Conservation (phyloP, 2,797 vertebrate genomes). For the Thunnus albacares region DNA sequence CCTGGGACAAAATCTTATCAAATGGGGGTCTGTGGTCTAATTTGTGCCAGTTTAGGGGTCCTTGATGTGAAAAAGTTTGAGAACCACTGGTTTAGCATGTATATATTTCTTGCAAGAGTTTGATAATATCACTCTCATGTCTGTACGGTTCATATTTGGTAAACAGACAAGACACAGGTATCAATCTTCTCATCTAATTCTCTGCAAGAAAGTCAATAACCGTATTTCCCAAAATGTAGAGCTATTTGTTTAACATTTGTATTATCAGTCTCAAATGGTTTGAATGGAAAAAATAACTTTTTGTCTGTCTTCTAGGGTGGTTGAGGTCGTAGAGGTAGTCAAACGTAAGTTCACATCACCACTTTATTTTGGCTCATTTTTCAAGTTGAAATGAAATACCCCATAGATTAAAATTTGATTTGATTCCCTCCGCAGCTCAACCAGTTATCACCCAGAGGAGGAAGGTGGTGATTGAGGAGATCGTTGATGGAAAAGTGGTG, state of each 20-base stretch:
- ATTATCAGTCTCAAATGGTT: neutral
- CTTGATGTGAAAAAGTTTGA: too few relatives aligned
- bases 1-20: too few relatives aligned
- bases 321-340: neutral
- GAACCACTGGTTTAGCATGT: too few relatives aligned
- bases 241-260: neutral
- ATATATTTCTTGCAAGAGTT: too few relatives aligned
- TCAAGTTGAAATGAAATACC: neutral
- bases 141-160: too few relatives aligned
- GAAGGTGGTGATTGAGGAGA: conserved; percentile 90
- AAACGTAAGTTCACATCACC: conserved; percentile 72
- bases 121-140: too few relatives aligned
- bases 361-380: neutral
- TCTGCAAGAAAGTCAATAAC: too few relatives aligned
- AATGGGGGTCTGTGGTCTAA: too few relatives aligned
- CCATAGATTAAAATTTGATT: neutral
- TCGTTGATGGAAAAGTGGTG: conserved; percentile 90
- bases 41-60: too few relatives aligned
- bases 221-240: neutral
- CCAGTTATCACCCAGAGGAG: conserved; percentile 84
- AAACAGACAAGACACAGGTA: too few relatives aligned
- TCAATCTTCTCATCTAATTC: too few relatives aligned
- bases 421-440: conserved; percentile 49
- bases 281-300: neutral
- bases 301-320: conserved; percentile 32